A percentile compares a stretch with the other conserved stretches of the same genome.
phyloP scores from a whole-genome alignment of 2,113 vertebrate species.

The Chaetops frenatus region DNA sequence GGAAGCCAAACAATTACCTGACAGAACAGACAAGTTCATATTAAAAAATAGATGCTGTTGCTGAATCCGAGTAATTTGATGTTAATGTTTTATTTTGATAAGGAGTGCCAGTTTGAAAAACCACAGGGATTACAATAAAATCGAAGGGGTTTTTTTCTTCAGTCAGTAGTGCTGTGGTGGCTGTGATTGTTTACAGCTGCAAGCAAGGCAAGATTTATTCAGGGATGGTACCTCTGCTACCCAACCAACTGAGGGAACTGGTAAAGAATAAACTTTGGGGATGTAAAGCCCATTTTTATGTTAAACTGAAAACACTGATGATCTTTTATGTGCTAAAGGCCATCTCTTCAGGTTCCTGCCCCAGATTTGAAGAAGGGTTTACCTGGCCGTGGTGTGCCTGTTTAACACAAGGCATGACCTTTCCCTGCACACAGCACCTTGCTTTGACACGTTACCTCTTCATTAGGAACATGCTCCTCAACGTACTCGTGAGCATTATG shows the following conservation, averaged over 20 bases:
- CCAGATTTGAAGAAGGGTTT: background rate
- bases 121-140: background rate
- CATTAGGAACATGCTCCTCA: background rate
- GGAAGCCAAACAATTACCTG: slow-evolving; percentile 22
- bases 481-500: background rate
- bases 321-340: background rate
- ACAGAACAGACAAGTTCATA: background rate
- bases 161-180: background rate
- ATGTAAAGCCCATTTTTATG: background rate
- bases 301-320: background rate
- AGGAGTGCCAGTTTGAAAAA: background rate
- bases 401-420: background rate
- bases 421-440: background rate
- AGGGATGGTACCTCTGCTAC: background rate
- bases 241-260: background rate
- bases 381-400: background rate
- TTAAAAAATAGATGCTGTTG: slow-evolving; percentile 22
- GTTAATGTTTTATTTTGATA: slow-evolving; percentile 11
- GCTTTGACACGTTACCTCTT: background rate
- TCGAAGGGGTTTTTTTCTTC: background rate
- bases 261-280: background rate
- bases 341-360: background rate
- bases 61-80: slow-evolving; percentile 17
- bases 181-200: background rate
- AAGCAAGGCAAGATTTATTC: background rate